Percentiles rank a stretch among this genome's conserved stretches.
Conservation (phyloP, 2,888 invertebrate species). For the Hymenopus coronatus region DNA sequence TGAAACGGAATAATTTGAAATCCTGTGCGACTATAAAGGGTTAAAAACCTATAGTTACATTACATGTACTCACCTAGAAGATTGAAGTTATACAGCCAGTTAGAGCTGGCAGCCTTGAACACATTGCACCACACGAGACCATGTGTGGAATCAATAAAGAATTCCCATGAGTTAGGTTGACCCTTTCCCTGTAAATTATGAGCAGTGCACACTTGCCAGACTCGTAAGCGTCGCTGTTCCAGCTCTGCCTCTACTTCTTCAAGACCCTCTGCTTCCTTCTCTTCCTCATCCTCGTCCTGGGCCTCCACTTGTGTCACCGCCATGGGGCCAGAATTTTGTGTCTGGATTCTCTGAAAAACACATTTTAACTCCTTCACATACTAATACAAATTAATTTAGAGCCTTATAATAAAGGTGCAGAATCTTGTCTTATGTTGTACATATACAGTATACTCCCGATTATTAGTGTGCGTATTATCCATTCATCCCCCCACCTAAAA, state of each 20-base stretch:
- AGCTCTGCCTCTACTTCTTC: constrained; percentile 26
- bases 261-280: background rate
- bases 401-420: too few relatives aligned
- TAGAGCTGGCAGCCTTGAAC: constrained; percentile 36
- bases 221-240: constrained; percentile 45
- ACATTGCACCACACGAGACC: constrained; percentile 36
- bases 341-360: background rate
- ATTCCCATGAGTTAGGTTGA: constrained; percentile 36
- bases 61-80: constrained; percentile 31
- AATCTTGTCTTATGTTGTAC: too few relatives aligned
- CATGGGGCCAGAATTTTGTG: background rate
- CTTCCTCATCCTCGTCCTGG: background rate
- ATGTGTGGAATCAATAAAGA: constrained; percentile 33
- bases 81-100: constrained; percentile 37
- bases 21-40: too few relatives aligned
- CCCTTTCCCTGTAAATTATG: constrained; percentile 46
- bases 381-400: too few relatives aligned
- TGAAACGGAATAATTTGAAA: too few relatives aligned
- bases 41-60: background rate
- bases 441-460: too few relatives aligned
- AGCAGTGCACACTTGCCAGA: constrained; percentile 53
- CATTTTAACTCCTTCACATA: background rate
- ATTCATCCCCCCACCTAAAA: too few relatives aligned
- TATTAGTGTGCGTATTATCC: too few relatives aligned
- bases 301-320: background rate